Percentiles rank a stretch among this genome's conserved stretches.
These are phyloP conservation scores for Agapetus fuscipes DNA, from an alignment of 2,888 invertebrate species.

Conservation along the genomic window DNA sequence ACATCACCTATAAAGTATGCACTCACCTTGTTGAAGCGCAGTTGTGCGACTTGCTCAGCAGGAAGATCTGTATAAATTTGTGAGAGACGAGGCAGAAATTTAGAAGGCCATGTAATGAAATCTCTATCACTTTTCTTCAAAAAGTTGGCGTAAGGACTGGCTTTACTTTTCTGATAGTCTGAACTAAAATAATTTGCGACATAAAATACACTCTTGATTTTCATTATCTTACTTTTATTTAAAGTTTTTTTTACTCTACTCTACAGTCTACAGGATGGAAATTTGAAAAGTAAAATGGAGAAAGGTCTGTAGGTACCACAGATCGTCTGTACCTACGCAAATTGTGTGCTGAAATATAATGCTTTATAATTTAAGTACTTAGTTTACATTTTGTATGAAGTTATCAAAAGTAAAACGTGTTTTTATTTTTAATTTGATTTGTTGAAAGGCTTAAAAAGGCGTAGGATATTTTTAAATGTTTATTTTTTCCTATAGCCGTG, in stretches of 20 bases:
- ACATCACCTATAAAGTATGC: neutral
- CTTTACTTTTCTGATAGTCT: neutral
- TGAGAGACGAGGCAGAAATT: conserved; percentile 25
- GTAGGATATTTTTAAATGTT: neutral
- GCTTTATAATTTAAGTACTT: too few relatives aligned
- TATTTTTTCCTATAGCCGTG: too few relatives aligned
- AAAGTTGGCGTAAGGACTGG: conserved; percentile 7
- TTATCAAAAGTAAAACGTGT: neutral
- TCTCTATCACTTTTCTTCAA: conserved; percentile 38
- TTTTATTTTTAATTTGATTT: neutral
- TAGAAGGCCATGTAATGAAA: conserved; percentile 44
- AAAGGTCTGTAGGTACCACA: too few relatives aligned
- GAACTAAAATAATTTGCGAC: too few relatives aligned
- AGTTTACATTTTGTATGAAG: too few relatives aligned
- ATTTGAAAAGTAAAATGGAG: too few relatives aligned
- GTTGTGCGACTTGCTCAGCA: conserved; percentile 1
- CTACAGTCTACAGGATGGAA: too few relatives aligned
- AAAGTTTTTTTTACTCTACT: too few relatives aligned
- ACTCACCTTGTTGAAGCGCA: neutral
- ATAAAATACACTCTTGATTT: too few relatives aligned
- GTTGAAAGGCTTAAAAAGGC: neutral
- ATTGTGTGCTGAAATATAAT: too few relatives aligned
- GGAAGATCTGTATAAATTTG: conserved; percentile 1
- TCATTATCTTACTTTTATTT: too few relatives aligned
- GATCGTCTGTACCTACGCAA: too few relatives aligned